phyloP scores from a whole-genome alignment of 2,113 vertebrate genomes.

The Oncorhynchus gorbuscha region DNA sequence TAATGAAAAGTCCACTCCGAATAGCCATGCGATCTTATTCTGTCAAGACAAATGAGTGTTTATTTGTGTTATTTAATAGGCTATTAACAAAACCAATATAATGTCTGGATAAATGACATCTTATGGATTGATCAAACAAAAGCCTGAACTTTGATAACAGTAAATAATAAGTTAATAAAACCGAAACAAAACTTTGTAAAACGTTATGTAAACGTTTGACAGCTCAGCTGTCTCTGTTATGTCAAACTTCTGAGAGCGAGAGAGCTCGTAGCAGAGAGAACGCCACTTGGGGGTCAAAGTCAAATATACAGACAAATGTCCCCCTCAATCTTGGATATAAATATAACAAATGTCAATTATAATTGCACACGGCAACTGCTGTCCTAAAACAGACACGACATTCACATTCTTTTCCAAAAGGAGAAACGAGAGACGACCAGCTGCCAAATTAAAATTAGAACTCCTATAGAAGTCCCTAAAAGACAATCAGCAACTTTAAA shows the following conservation, averaged over 20 bases:
- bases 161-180: neutral
- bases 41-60: neutral
- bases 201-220: neutral
- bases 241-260: slow-evolving; percentile 26
- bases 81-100: too few relatives aligned
- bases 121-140: neutral
- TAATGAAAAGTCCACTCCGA: neutral
- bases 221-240: slow-evolving; percentile 1
- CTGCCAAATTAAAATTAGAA: slow-evolving; percentile 10
- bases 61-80: too few relatives aligned
- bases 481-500: slow-evolving; percentile 4
- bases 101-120: neutral
- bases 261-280: too few relatives aligned
- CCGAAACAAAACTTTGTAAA: neutral
- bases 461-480: slow-evolving; percentile 11
- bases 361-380: slow-evolving; percentile 58
- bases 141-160: neutral
- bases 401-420: slow-evolving; percentile 27
- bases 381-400: slow-evolving; percentile 60
- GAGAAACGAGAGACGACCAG: slow-evolving; percentile 13
- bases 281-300: neutral
- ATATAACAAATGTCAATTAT: slow-evolving; percentile 2
- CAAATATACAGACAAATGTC: neutral
- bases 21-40: too few relatives aligned
- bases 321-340: neutral